Percentiles rank a stretch among this genome's conserved stretches.
Conservation (phyloP, 1,140 invertebrate species). For the Cotesia chilonis region DNA sequence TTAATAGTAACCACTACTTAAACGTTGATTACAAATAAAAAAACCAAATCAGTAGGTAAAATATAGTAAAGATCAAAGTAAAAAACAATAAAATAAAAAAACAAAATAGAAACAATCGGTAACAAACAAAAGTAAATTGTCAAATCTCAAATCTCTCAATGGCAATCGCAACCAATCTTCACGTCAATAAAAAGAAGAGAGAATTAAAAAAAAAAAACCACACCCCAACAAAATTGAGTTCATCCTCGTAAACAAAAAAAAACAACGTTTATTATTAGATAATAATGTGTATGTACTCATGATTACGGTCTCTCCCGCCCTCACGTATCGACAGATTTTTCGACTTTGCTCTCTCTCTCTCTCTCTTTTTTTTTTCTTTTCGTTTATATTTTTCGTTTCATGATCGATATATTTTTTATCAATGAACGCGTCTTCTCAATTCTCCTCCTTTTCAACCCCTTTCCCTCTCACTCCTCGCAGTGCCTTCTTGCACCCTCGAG, state of each 20-base stretch:
- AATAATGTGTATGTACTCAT: slow-evolving; percentile 54
- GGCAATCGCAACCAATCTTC: slow-evolving; percentile 44
- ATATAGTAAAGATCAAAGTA: slow-evolving; percentile 54
- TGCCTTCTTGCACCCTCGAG: slow-evolving; percentile 57
- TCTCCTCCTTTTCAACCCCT: slow-evolving; percentile 37
- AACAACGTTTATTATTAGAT: slow-evolving; percentile 39
- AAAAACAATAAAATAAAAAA: slow-evolving; percentile 47
- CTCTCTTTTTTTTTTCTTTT: neutral
- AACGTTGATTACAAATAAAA: slow-evolving; percentile 59
- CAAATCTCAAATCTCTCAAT: slow-evolving; percentile 47
- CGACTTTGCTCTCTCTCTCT: slow-evolving; percentile 35
- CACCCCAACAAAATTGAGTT: slow-evolving; percentile 53
- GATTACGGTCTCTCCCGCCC: slow-evolving; percentile 60
- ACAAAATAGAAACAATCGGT: slow-evolving; percentile 57
- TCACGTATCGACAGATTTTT: slow-evolving; percentile 45
- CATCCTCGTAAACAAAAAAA: slow-evolving; percentile 48
- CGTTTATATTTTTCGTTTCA: slow-evolving; percentile 21
- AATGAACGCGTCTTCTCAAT: slow-evolving; percentile 23
- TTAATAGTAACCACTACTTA: slow-evolving; percentile 35
- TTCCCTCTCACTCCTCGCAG: slow-evolving; percentile 50
- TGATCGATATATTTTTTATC: slow-evolving; percentile 15
- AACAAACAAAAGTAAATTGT: slow-evolving; percentile 61
- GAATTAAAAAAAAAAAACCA: slow-evolving; percentile 61
- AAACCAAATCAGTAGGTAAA: slow-evolving; percentile 47
- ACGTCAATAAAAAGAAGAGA: slow-evolving; percentile 49